phyloP scores from a whole-genome alignment of 2,888 invertebrate genomes.

The Sphaeridia pumilis region DNA sequence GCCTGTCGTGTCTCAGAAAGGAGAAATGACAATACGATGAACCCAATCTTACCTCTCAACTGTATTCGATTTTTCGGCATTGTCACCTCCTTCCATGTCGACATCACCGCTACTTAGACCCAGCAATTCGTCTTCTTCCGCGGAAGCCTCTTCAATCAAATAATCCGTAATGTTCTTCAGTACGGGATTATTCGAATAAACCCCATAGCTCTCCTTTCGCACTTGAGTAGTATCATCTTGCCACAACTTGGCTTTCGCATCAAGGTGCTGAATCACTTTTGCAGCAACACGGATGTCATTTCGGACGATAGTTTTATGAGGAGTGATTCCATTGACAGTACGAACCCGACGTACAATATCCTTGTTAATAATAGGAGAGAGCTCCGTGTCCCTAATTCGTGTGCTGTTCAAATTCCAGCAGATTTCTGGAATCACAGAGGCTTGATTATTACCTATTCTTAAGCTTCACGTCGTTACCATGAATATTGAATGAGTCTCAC shows the following conservation, averaged over 20 bases:
- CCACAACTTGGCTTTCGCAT: slow-evolving; percentile 74
- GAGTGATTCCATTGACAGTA: slow-evolving; percentile 77
- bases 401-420: slow-evolving; percentile 98
- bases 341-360: slow-evolving; percentile 90
- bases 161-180: slow-evolving; percentile 95
- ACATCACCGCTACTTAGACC: slow-evolving; percentile 48
- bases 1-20: neutral
- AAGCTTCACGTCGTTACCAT: neutral
- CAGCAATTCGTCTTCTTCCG: slow-evolving; percentile 90
- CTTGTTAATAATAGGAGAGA: slow-evolving; percentile 91
- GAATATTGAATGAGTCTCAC: slow-evolving; percentile 10
- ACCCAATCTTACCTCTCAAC: slow-evolving; percentile 50
- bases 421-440: slow-evolving; percentile 53
- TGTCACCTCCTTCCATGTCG: slow-evolving; percentile 41
- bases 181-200: slow-evolving; percentile 59
- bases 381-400: slow-evolving; percentile 78
- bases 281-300: slow-evolving; percentile 88
- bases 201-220: slow-evolving; percentile 38
- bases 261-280: slow-evolving; percentile 79
- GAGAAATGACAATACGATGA: neutral
- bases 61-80: slow-evolving; percentile 58
- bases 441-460: neutral
- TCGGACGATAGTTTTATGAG: slow-evolving; percentile 74
- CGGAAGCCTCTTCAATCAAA: slow-evolving; percentile 93
- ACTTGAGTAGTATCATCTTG: slow-evolving; percentile 39